These are phyloP conservation scores for Ophthalmolycus amberensis DNA, from an alignment of 2,113 vertebrate genomes.

Conservation along the genomic window DNA sequence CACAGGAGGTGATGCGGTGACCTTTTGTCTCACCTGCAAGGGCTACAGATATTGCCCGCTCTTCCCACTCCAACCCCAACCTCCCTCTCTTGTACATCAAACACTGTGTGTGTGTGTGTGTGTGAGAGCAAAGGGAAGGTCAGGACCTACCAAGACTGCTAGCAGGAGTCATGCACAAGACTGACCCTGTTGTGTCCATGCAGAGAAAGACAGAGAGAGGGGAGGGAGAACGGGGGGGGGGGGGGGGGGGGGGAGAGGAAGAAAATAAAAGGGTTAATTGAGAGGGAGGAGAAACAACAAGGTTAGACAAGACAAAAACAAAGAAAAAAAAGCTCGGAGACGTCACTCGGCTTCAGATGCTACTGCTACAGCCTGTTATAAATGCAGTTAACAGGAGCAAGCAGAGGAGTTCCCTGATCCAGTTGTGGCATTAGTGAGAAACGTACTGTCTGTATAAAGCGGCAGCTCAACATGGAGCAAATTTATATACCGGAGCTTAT, in stretches of 20 bases:
- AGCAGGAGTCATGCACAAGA: conserved; percentile 99
- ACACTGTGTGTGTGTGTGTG: conserved; percentile 40
- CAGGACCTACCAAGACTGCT: conserved; percentile 99
- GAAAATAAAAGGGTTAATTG: conserved; percentile 75
- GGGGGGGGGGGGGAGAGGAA: conserved; percentile 41
- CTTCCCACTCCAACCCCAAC: neutral
- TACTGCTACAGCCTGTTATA: conserved; percentile 31
- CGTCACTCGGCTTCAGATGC: conserved; percentile 40
- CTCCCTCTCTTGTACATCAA: conserved; percentile 32
- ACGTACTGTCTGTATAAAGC: neutral
- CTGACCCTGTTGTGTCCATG: conserved; percentile 95
- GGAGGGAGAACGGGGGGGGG: neutral
- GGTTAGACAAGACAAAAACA: conserved; percentile 71
- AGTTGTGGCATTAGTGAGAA: conserved; percentile 15
- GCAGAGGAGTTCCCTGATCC: conserved; percentile 14
- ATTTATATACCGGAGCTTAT: neutral
- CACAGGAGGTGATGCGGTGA: neutral
- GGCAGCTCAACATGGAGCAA: conserved; percentile 15
- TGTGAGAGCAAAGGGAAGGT: conserved; percentile 85
- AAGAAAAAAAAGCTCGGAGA: conserved; percentile 33
- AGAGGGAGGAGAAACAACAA: conserved; percentile 74
- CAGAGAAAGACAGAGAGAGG: conserved; percentile 72
- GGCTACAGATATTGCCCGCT: conserved; percentile 38
- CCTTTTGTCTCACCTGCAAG: conserved; percentile 75
- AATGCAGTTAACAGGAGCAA: conserved; percentile 35